Conservation (phyloP, 2,797 vertebrate genomes). For the Vireo griseus region DNA sequence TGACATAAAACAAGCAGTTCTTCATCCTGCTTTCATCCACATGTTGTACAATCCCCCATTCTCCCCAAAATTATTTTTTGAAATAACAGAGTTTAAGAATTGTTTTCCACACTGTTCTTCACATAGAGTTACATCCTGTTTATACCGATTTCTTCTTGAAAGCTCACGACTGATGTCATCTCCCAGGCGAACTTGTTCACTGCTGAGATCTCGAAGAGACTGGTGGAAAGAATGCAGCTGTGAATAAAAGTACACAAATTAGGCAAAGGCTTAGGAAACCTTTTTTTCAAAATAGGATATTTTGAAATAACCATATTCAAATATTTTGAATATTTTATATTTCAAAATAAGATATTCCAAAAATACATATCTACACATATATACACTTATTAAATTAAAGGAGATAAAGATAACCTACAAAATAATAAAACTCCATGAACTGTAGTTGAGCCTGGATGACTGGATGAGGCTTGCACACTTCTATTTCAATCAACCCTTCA, state of each 20-base stretch:
- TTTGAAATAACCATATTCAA: no score
- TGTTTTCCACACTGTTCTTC: neutral
- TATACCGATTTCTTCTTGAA: constrained; percentile 86
- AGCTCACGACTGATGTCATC: constrained; percentile 87
- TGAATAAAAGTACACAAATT: neutral
- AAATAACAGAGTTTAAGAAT: neutral
- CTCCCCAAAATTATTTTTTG: neutral
- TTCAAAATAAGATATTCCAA: neutral
- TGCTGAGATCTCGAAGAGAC: constrained; percentile 86
- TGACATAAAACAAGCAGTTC: neutral
- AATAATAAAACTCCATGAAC: neutral
- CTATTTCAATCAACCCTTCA: neutral
- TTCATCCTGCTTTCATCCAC: neutral
- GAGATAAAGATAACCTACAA: neutral
- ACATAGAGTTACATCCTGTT: neutral
- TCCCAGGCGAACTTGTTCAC: constrained; percentile 85
- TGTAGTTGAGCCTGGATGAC: neutral
- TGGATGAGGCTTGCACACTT: neutral
- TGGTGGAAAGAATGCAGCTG: constrained; percentile 88
- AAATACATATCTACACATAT: neutral
- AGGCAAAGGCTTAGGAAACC: neutral
- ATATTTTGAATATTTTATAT: no score
- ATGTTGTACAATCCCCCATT: neutral
- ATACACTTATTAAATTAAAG: neutral
- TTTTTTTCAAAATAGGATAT: neutral